A percentile compares a stretch with the other conserved stretches of the same genome.
These are phyloP conservation scores for Galerucella nymphaeae DNA, from an alignment of 2,888 invertebrate genomes.

Conservation along the genomic window DNA sequence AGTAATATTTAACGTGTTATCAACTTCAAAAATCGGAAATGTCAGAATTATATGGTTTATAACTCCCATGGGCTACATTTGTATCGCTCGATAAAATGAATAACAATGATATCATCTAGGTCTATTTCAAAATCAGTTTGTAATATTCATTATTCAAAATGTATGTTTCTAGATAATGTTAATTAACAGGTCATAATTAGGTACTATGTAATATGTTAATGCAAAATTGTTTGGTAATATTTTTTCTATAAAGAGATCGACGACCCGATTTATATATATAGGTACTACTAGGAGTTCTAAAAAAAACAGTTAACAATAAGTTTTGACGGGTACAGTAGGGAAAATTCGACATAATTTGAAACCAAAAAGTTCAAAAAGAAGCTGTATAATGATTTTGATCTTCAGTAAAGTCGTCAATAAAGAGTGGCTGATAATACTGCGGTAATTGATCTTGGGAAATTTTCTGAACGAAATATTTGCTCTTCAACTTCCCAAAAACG, in stretches of 20 bases:
- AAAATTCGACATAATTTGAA: too few species aligned
- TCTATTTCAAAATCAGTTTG: slow-evolving; percentile 25
- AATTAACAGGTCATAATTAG: slow-evolving; percentile 20
- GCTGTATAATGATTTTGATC: too few species aligned
- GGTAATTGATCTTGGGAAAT: too few species aligned
- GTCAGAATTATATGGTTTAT: slow-evolving; percentile 7
- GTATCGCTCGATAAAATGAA: not conserved
- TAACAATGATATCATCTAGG: slow-evolving; percentile 26
- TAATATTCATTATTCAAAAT: slow-evolving; percentile 16
- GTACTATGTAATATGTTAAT: slow-evolving; percentile 17
- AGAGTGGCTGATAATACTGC: too few species aligned
- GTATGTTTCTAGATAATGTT: slow-evolving; percentile 6
- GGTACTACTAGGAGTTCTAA: too few species aligned
- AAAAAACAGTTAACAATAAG: too few species aligned
- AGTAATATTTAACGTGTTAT: not conserved
- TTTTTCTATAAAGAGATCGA: slow-evolving; percentile 1
- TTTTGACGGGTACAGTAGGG: too few species aligned
- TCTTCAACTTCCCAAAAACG: too few species aligned
- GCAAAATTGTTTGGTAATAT: slow-evolving; percentile 25
- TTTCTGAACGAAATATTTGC: too few species aligned
- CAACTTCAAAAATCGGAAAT: slow-evolving; percentile 5
- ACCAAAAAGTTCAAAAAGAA: too few species aligned
- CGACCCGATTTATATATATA: not conserved
- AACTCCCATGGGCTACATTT: slow-evolving; percentile 22
- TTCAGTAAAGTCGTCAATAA: too few species aligned